phyloP scores from a whole-genome alignment of 2,797 vertebrate genomes.

The Mallotus villosus region DNA sequence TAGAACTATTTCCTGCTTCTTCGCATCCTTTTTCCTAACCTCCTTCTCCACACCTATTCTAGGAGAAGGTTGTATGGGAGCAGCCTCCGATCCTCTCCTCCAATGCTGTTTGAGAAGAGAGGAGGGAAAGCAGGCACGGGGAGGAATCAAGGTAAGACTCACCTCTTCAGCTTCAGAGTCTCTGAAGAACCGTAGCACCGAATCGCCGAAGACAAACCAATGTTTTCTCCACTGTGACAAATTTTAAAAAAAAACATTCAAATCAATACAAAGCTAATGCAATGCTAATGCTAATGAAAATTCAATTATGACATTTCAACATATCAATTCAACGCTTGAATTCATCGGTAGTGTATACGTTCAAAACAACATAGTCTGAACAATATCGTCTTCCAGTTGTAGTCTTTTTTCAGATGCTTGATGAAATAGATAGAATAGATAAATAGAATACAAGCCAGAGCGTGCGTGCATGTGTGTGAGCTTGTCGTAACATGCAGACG shows the following conservation, averaged over 20 bases:
- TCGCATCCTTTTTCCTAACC: background rate
- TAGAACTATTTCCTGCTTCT: background rate
- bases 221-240: slow-evolving; percentile 90
- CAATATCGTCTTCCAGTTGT: background rate
- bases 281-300: background rate
- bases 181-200: slow-evolving; percentile 88
- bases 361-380: background rate
- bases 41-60: background rate
- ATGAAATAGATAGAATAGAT: background rate
- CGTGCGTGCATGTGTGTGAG: slow-evolving; percentile 2
- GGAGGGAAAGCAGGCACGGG: too few species aligned
- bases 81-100: background rate
- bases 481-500: background rate
- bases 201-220: slow-evolving; percentile 91
- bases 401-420: background rate
- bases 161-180: slow-evolving; percentile 93
- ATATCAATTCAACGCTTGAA: too few species aligned
- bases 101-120: background rate
- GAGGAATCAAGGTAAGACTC: slow-evolving; percentile 41
- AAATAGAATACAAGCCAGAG: background rate
- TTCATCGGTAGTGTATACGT: too few species aligned
- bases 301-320: too few species aligned
- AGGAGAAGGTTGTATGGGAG: background rate
- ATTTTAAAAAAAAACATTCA: background rate
- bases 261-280: background rate